These are phyloP conservation scores for Nymphalis c-album DNA, from an alignment of 2,888 invertebrate genomes.

Conservation along the genomic window DNA sequence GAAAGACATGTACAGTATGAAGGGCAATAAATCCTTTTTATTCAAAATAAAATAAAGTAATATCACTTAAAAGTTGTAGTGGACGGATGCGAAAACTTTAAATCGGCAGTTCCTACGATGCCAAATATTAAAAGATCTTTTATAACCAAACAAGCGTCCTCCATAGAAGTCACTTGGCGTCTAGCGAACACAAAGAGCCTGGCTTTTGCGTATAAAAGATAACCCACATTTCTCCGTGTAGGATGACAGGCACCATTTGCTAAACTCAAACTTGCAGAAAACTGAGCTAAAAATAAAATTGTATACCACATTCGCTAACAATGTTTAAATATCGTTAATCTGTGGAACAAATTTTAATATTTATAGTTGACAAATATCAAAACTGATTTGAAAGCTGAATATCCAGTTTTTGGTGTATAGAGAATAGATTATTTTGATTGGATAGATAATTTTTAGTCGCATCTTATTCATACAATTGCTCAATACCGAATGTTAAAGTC, in stretches of 20 bases:
- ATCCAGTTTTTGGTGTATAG: too few species aligned
- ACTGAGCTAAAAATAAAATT: constrained; percentile 35
- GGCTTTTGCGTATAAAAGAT: constrained; percentile 33
- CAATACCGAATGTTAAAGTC: too few species aligned
- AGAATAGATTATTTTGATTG: too few species aligned
- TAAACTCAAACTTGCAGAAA: constrained; percentile 28
- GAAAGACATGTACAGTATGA: background rate
- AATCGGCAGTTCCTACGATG: constrained; percentile 14
- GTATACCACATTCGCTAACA: constrained; percentile 5
- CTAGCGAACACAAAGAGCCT: constrained; percentile 34
- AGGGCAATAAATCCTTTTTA: background rate
- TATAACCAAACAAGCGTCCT: constrained; percentile 35
- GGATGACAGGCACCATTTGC: constrained; percentile 39
- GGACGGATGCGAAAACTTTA: background rate
- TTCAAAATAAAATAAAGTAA: background rate
- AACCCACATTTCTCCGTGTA: constrained; percentile 38
- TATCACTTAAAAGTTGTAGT: constrained; percentile 1
- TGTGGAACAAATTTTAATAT: too few species aligned
- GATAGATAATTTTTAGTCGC: too few species aligned
- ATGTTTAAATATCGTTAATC: constrained; percentile 5
- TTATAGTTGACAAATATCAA: too few species aligned
- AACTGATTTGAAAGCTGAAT: too few species aligned
- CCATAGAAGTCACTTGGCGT: constrained; percentile 35
- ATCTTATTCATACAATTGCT: too few species aligned
- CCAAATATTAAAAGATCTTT: constrained; percentile 36